Conservation (phyloP, 2,888 invertebrate genomes). For the Hemaris fuciformis region DNA sequence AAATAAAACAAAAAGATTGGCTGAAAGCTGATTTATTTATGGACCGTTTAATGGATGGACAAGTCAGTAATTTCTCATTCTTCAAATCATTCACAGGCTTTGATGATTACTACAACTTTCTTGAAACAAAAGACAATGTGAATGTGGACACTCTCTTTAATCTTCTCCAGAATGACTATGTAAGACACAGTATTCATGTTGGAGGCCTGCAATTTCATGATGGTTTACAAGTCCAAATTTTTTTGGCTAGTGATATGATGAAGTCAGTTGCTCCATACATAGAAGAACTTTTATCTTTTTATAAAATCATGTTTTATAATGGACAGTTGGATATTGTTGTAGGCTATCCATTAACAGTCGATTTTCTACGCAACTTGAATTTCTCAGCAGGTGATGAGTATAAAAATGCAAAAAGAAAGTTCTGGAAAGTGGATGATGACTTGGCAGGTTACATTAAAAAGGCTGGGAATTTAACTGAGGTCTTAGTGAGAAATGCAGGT, state of each 20-base stretch:
- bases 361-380: constrained; percentile 85
- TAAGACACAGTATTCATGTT: constrained; percentile 82
- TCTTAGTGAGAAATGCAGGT: constrained; percentile 88
- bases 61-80: constrained; percentile 53
- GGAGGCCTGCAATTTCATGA: constrained; percentile 80
- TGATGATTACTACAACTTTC: constrained; percentile 87
- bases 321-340: constrained; percentile 86
- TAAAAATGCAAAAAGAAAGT: constrained; percentile 79
- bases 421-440: constrained; percentile 85
- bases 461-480: constrained; percentile 86
- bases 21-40: constrained; percentile 85
- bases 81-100: constrained; percentile 88
- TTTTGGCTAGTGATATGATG: constrained; percentile 80
- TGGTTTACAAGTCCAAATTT: constrained; percentile 69
- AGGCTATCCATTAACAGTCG: constrained; percentile 81
- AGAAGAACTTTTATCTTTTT: constrained; percentile 68
- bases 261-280: constrained; percentile 78
- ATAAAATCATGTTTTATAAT: constrained; percentile 83
- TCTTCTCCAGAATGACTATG: constrained; percentile 56
- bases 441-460: constrained; percentile 88
- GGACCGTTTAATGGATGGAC: constrained; percentile 83
- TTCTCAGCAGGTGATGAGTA: constrained; percentile 85
- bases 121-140: constrained; percentile 73
- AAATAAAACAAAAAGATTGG: constrained; percentile 84
- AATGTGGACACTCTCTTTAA: constrained; percentile 58